Percentiles rank a stretch among this genome's conserved stretches.
phyloP scores from a whole-genome alignment of 2,888 invertebrate species.

The Cerceris ruficornis region DNA sequence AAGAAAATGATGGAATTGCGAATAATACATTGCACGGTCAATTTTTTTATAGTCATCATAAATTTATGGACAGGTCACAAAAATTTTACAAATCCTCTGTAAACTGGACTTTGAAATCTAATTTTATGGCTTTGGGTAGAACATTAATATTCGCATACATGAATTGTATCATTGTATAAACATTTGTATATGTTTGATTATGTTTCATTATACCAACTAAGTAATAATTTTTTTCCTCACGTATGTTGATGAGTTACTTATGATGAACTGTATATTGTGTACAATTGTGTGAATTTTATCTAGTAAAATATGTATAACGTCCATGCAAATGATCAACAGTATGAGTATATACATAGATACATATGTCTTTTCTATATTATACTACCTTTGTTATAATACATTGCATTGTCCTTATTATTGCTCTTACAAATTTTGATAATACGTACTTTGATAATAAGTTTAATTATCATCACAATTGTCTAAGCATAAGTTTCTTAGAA shows the following conservation, averaged over 20 bases:
- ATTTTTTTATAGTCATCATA: constrained; percentile 18
- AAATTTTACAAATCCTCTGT: no score
- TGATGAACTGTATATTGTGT: constrained; percentile 40
- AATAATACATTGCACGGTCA: constrained; percentile 32
- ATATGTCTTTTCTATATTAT: constrained; percentile 24
- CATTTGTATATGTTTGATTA: constrained; percentile 15
- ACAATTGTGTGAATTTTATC: constrained; percentile 33
- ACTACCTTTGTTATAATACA: constrained; percentile 13
- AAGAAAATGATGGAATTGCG: constrained; percentile 34
- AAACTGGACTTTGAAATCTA: no score
- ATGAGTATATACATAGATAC: constrained; percentile 6
- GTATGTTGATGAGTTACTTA: constrained; percentile 20
- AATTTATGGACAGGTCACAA: no score
- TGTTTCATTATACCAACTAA: constrained; percentile 15
- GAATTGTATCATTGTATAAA: constrained; percentile 18
- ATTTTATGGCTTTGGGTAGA: no score
- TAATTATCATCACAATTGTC: no score
- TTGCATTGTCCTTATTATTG: constrained; percentile 12
- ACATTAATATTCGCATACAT: constrained; percentile 14
- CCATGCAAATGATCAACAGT: constrained; percentile 13
- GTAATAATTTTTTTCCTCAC: constrained; percentile 30
- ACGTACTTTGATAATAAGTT: constrained; percentile 6
- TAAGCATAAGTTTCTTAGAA: no score
- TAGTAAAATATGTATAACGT: constrained; percentile 24
- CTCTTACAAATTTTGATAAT: constrained; percentile 14